Conservation (phyloP, 2,888 invertebrate species). For the Entomobrya proxima region DNA sequence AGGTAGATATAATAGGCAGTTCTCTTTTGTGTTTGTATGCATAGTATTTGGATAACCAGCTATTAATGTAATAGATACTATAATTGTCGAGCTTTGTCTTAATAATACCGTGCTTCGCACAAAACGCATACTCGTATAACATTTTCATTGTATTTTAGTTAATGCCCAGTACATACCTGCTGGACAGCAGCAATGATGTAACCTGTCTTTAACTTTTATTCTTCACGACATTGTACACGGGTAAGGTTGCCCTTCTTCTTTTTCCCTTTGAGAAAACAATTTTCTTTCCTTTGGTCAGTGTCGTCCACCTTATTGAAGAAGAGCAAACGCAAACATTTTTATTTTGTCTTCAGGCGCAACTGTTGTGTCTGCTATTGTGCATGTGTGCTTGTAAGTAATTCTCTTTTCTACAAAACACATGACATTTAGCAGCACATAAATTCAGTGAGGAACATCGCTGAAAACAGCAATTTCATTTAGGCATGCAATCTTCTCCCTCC, state of each 20-base stretch:
- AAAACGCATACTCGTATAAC: background rate
- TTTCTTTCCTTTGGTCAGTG: background rate
- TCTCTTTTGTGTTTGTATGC: slow-evolving; percentile 16
- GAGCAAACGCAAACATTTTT: slow-evolving; percentile 4
- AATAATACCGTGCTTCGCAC: background rate
- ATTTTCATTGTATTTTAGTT: background rate
- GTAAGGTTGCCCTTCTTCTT: background rate
- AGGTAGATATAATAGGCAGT: background rate
- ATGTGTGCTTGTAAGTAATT: background rate
- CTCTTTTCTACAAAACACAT: slow-evolving; percentile 12
- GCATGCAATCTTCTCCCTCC: slow-evolving; percentile 21
- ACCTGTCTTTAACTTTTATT: background rate
- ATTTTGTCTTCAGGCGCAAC: slow-evolving; percentile 4
- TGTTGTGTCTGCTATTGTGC: background rate
- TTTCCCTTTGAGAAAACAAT: background rate
- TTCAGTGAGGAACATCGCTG: background rate
- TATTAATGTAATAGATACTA: slow-evolving; percentile 45
- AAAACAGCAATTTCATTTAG: slow-evolving; percentile 37
- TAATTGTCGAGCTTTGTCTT: slow-evolving; percentile 46
- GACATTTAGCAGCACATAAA: slow-evolving; percentile 37
- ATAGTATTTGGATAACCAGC: background rate
- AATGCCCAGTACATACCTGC: background rate
- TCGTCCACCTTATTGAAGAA: background rate
- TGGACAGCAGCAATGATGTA: slow-evolving; percentile 26
- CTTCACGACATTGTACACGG: slow-evolving; percentile 2